phyloP scores from a whole-genome alignment of 1,140 invertebrate species.

The Ruditapes philippinarum region DNA sequence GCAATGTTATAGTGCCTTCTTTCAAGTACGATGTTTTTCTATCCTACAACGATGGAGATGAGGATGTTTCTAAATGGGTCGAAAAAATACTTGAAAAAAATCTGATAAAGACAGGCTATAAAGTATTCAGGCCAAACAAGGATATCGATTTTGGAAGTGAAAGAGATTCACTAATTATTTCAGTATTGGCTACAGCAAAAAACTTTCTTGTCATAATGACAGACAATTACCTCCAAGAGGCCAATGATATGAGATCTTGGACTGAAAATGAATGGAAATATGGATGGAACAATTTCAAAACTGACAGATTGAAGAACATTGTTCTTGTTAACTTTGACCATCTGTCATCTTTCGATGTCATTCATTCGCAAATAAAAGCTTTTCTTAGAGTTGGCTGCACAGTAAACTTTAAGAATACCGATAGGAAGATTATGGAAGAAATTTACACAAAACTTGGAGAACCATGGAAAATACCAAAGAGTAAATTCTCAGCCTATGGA shows the following conservation, averaged over 20 bases:
- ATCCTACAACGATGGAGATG: conserved; percentile 28
- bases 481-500: background rate
- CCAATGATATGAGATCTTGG: conserved; percentile 3
- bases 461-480: background rate
- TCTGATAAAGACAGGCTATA: background rate
- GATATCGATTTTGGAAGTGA: conserved; percentile 27
- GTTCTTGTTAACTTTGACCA: conserved; percentile 44
- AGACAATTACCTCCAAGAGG: conserved; percentile 15
- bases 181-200: background rate
- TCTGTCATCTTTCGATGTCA: conserved; percentile 17
- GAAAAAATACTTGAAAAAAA: background rate
- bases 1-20: background rate
- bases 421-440: conserved; percentile 18
- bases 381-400: conserved; percentile 35
- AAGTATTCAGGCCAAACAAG: conserved; percentile 2
- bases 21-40: conserved; percentile 36
- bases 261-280: conserved; percentile 56
- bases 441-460: conserved; percentile 26
- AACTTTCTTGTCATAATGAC: conserved; percentile 32
- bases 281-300: conserved; percentile 24
- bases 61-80: conserved; percentile 24
- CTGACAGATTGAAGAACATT: conserved; percentile 2
- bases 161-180: background rate
- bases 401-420: conserved; percentile 16
- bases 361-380: conserved; percentile 27